Evolutionary conservation across 2,113 vertebrate genomes (phyloP).

Genomic region (Rhinoderma darwinii): DNA sequence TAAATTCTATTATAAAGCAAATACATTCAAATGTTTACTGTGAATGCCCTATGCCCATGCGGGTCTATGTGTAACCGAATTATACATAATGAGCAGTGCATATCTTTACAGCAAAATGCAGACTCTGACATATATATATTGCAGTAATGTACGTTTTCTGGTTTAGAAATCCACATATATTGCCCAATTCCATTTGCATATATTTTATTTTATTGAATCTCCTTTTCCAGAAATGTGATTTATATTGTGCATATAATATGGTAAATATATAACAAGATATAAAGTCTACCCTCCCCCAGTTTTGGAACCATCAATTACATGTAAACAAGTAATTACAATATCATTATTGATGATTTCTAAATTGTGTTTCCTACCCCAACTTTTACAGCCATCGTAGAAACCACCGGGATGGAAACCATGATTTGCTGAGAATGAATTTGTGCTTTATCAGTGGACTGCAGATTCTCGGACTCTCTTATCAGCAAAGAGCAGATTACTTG

Average conservation of each 20-base stretch:
- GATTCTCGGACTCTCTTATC: constrained; percentile 88
- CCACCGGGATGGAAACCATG: constrained; percentile 38
- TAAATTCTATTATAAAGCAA: too few relatives aligned
- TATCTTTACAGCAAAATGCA: neutral
- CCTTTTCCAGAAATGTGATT: neutral
- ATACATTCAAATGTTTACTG: too few relatives aligned
- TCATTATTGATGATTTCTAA: neutral
- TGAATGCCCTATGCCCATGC: too few relatives aligned
- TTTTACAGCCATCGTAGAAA: neutral
- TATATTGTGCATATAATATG: neutral
- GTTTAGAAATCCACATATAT: neutral
- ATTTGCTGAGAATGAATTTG: constrained; percentile 62
- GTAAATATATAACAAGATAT: neutral
- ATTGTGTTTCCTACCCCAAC: constrained; percentile 18
- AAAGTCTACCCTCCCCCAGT: neutral
- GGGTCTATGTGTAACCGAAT: too few relatives aligned
- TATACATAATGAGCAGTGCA: too few relatives aligned
- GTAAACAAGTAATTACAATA: constrained; percentile 39
- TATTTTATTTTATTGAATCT: neutral
- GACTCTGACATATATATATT: neutral
- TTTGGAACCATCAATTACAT: neutral
- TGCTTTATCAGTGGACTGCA: constrained; percentile 87
- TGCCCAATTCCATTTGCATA: neutral
- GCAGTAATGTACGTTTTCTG: neutral
- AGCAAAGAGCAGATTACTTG: constrained; percentile 83